Conservation (phyloP, 2,888 invertebrate genomes). For the Germaria angustata region DNA sequence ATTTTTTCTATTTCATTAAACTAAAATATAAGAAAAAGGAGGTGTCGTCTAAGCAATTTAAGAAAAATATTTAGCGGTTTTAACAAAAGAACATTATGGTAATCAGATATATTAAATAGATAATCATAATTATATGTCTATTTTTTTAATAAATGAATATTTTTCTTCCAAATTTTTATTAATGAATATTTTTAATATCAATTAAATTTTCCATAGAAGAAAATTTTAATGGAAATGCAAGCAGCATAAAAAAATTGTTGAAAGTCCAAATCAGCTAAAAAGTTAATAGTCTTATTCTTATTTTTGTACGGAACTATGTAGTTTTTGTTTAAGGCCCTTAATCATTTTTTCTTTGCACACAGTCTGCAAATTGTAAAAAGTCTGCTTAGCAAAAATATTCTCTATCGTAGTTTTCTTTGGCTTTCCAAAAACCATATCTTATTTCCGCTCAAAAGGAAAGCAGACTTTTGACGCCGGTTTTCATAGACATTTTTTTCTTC, state of each 20-base stretch:
- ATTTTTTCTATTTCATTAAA: too few relatives aligned
- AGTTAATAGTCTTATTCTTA: too few relatives aligned
- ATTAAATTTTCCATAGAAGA: too few relatives aligned
- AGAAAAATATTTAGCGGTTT: conserved; percentile 43
- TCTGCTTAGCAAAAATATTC: background rate
- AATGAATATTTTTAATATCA: too few relatives aligned
- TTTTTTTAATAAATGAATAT: too few relatives aligned
- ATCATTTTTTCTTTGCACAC: background rate
- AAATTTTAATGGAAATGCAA: too few relatives aligned
- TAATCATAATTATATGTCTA: background rate
- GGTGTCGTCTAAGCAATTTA: conserved; percentile 54
- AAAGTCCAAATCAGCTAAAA: too few relatives aligned
- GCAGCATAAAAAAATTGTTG: too few relatives aligned
- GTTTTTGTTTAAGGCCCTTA: background rate
- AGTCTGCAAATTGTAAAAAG: background rate
- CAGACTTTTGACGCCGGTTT: conserved; percentile 64
- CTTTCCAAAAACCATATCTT: conserved; percentile 45
- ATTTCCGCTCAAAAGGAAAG: conserved; percentile 54
- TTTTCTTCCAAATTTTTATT: too few relatives aligned
- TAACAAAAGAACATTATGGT: conserved; percentile 27
- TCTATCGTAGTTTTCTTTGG: conserved; percentile 12
- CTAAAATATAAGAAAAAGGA: background rate
- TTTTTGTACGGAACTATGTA: too few relatives aligned
- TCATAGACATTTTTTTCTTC: conserved; percentile 34
- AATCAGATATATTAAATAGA: background rate